Base-by-base conservation (phyloP, 2,113 vertebrate genomes). In the Crotalus helleri region DNA sequence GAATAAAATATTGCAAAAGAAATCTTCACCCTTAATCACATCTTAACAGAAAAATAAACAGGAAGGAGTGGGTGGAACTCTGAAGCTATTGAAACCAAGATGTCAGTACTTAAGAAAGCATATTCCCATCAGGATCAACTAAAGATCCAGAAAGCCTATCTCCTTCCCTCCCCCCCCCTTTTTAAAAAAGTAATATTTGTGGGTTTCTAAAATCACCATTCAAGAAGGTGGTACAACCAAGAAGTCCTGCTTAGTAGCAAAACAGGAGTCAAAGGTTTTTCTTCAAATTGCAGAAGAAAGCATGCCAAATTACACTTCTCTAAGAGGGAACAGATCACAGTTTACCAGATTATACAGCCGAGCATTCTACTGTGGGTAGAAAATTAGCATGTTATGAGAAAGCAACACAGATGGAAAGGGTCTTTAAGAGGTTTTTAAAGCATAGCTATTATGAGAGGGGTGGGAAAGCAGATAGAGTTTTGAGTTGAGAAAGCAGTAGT, bases 121-220 rank as follows among this genome's bases (percentile, higher is more conserved):
- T 64, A 54, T 53, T 87, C 81, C 86, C 81, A 26, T 87, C 64
- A 89, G 92, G 57, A 87, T 57, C 90, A 93, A 93, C 92, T 93
- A 93, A 81, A 87, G 46, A 54, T 29, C 7, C 26, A 29, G 53
- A 54, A 51, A 39, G 2, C 44, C 55, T 3, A n/a, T 26, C 29
- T n/a, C 11, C 61, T 12, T 69, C 64, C 11, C 61, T 39, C 46
- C 15, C 0, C 55, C 55, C 74, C 2, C 10, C 6, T 89, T 88
- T 21, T 44, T 5, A 33, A 17, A 69, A 69, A 69, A 74, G 12
- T 86, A n/a, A 74, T n/a, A 59, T 12, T 39, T 61, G 21, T 61
- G 44, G 10, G 10, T 19, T 53, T 59, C 85, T 33, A 24, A 58
- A 55, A 85, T 59, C 69, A 9, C 19, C 44, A 10, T 86, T 51